Evolutionary conservation across 2,797 vertebrate genomes (phyloP).

Genomic region (Rhabdomys pumilio): DNA sequence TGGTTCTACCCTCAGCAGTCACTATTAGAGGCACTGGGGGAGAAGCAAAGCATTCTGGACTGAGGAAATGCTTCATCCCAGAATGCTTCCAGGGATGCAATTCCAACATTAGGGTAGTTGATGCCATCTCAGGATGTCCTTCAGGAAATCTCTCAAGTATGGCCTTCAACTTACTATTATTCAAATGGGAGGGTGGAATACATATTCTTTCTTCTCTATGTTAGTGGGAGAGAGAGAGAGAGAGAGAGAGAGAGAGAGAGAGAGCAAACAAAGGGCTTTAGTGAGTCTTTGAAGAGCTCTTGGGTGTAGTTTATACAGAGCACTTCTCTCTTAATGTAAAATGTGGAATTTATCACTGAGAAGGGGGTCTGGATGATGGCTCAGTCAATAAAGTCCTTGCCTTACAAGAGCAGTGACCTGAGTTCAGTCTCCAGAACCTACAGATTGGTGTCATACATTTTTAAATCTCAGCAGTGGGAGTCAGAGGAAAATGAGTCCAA

Average conservation of each 20-base stretch:
- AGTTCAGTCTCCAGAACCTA: background rate
- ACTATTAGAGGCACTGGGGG: background rate
- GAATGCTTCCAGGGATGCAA: background rate
- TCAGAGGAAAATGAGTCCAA: background rate
- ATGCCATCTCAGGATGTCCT: background rate
- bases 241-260: background rate
- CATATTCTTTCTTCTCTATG: slow-evolving; percentile 11
- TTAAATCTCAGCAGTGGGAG: background rate
- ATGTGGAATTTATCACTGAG: background rate
- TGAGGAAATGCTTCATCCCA: background rate
- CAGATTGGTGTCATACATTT: background rate
- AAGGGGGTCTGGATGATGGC: background rate
- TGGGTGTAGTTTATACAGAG: background rate
- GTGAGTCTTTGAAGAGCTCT: background rate
- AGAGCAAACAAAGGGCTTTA: background rate
- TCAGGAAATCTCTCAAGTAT: background rate
- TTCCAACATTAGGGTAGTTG: background rate
- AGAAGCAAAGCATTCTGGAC: background rate
- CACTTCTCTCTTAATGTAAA: background rate
- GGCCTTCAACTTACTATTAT: slow-evolving; percentile 1
- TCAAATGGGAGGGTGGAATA: background rate
- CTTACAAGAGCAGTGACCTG: background rate
- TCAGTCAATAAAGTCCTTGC: background rate
- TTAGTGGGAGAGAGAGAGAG: background rate
- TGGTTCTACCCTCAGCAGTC: background rate